Evolutionary conservation across 2,113 vertebrate genomes (phyloP), one percentile per base, ranked within the genome.

Genomic region (Ammodytes marinus): DNA sequence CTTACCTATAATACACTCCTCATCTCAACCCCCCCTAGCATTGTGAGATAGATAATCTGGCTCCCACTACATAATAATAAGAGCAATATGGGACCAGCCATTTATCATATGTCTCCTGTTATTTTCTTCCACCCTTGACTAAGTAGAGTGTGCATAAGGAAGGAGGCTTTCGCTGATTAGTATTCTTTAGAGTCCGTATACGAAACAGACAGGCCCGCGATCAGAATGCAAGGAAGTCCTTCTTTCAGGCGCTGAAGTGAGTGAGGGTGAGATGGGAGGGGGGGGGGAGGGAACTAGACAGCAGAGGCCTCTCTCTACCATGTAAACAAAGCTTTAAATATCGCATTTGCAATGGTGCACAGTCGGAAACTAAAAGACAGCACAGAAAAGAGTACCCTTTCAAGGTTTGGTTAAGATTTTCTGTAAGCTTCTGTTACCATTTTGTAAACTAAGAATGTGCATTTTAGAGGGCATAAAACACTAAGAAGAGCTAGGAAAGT

Each of bases 201-300:
- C 2, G 55, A 92, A 27, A 91, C 84, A 87, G 91, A 88, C 82
- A 89, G 88, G 65, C 85, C 83, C 47, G 3, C 72, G 61, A 92
- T 94, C 91, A 93, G 79, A 93, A 93, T 92, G 89, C 92, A 95
- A 94, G 91, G 91, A 93, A 91, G 92, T 93, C 89, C 83, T 27
- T 93, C 89, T 89, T 87, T 92, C 86, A 90, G 85, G 75, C 77
- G n/a, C 47, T 8, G 75, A 63, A 82, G 70, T 27, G 87, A 82
- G 80, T 71, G 81, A 74, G 80, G 86, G 84, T 69, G 86, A 80
- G 88, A n/a, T n/a, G n/a, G n/a, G n/a, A n/a, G 79, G 82, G 84
- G 75, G 88, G 27, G 27, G 27, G 27, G 27, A 2, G 79, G 82
- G 84, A 75, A 79, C 19, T 72, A 84, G 87, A 91, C 87, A 91